Evolutionary conservation across 2,113 vertebrate genomes (phyloP), one percentile per base, ranked within the genome.

Genomic region (Semnopithecus entellus): DNA sequence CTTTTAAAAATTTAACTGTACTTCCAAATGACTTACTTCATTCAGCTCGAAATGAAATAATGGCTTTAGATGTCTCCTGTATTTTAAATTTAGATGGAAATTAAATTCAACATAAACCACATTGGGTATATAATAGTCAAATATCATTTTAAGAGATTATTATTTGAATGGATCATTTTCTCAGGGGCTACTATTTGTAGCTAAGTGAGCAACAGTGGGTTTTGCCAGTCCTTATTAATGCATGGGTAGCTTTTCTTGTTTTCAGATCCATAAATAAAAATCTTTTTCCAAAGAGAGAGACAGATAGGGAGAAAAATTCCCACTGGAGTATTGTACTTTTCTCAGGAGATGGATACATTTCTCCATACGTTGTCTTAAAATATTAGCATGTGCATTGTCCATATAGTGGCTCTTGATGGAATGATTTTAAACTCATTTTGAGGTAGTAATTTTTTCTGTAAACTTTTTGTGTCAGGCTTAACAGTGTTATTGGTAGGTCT

Each of bases 21-120:
- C 88, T 98, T 97, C 84, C 90, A 96, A 96, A 96, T 96, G 95
- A 96, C 91, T 97, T 93, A 96, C 78, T 98, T 97, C 79, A 81
- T 97, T 97, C 94, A 95, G 93, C 52, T 90, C 85, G 95, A 97
- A 94, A 98, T 97, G 95, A 96, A 98, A 96, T 97, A 97, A 98
- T 96, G 94, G 88, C 95, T 94, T 97, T 97, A 30, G 23, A 88
- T 91, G 96, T 88, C 81, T 96, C 88, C 78, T 81, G 40, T 91
- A 96, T 94, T 94, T 98, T 97, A 98, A 97, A 97, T 97, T 91
- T 97, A 97, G 94, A 97, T 96, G 96, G 82, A 97, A 97, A 97
- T 98, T 96, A 97, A 97, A 96, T 97, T 97, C 57, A 89, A 73
- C 64, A 48, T 88, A 95, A 88, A 92, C 89, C 82, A 91, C 78